phyloP scores from a whole-genome alignment of 2,113 vertebrate species.

The Anarhynchus alexandrinus region DNA sequence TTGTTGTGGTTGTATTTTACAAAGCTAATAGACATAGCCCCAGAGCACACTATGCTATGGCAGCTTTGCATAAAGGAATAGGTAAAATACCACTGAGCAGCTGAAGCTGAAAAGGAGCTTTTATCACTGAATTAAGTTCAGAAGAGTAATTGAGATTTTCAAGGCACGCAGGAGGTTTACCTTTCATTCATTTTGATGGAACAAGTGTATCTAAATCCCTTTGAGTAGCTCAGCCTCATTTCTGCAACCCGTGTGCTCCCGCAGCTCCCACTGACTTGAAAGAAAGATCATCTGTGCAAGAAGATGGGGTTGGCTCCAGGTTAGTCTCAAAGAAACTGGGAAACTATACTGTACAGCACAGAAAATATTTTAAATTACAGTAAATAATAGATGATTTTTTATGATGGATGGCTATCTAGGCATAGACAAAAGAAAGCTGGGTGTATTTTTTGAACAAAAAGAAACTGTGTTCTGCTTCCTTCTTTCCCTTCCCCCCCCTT shows the following conservation, averaged over 20 bases:
- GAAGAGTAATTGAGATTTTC: slow-evolving; percentile 35
- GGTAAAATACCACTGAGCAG: not conserved
- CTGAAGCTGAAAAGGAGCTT: not conserved
- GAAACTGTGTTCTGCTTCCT: not conserved
- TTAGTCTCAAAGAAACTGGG: slow-evolving; percentile 16
- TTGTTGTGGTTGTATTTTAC: not conserved
- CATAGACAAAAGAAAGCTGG: not conserved
- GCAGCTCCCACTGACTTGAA: not conserved
- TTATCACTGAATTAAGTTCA: slow-evolving; percentile 19
- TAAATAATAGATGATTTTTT: slow-evolving; percentile 38
- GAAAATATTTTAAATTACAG: slow-evolving; percentile 22
- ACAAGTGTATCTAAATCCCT: slow-evolving; percentile 14
- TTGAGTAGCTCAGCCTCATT: slow-evolving; percentile 5
- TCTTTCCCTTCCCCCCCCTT: not conserved
- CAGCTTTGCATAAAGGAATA: not conserved
- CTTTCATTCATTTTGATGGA: slow-evolving; percentile 29
- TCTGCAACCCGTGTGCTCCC: not conserved
- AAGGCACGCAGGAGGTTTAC: not conserved
- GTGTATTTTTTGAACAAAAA: not conserved
- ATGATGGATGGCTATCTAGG: not conserved
- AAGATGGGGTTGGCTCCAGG: slow-evolving; percentile 1
- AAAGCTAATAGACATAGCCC: not conserved
- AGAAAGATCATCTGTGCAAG: slow-evolving; percentile 8
- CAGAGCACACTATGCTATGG: not conserved
- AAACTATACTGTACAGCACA: not conserved